Conservation (phyloP, 2,113 vertebrate genomes). For the Toxostoma redivivum region DNA sequence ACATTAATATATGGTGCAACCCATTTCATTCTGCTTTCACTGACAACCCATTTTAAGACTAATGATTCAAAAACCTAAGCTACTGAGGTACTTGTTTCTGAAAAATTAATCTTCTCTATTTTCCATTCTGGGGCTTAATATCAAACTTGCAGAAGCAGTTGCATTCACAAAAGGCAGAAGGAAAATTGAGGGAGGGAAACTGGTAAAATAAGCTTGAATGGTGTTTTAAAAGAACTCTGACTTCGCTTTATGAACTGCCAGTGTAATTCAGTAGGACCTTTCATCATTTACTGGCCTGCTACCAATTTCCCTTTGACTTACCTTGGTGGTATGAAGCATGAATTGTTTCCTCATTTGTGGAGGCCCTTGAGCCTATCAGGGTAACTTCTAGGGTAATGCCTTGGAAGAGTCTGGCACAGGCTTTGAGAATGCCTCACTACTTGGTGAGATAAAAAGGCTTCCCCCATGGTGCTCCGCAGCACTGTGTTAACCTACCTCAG, state of each 20-base stretch:
- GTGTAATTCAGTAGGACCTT: not conserved
- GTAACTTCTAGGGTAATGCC: no score
- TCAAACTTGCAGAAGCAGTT: not conserved
- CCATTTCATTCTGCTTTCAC: not conserved
- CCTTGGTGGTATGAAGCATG: not conserved
- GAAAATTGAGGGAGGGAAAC: not conserved
- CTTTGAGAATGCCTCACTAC: no score
- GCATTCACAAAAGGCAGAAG: not conserved
- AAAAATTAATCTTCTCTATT: not conserved
- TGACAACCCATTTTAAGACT: not conserved
- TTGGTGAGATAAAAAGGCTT: no score
- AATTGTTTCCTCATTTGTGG: not conserved
- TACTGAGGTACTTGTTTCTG: not conserved
- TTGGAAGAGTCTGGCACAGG: no score
- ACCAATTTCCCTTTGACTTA: not conserved
- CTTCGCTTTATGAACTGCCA: not conserved
- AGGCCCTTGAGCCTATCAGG: no score
- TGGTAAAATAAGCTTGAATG: not conserved
- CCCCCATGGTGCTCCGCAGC: no score
- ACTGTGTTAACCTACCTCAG: no score
- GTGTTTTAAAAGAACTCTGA: not conserved
- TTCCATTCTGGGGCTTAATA: not conserved
- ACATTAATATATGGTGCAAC: not conserved
- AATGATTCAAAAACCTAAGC: not conserved
- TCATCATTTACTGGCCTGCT: not conserved